phyloP scores from a whole-genome alignment of 2,797 vertebrate genomes.

The Dermochelys coriacea region DNA sequence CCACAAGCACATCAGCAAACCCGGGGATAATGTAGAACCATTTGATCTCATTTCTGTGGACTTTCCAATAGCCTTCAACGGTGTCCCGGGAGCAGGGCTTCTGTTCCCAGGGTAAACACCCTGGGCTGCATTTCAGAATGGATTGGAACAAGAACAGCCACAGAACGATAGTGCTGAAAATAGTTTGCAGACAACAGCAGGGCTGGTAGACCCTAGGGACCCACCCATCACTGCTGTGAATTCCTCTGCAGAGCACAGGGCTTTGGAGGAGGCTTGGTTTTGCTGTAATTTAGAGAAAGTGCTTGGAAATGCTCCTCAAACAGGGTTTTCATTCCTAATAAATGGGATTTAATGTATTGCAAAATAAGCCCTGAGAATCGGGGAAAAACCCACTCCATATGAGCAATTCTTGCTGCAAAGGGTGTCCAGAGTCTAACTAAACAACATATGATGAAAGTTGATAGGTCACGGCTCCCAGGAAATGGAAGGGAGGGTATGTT shows the following conservation, averaged over 20 bases:
- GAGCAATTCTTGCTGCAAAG: not conserved
- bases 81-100: not conserved
- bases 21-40: not conserved
- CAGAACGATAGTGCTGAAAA: not conserved
- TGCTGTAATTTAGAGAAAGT: not conserved
- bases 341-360: not conserved
- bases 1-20: not conserved
- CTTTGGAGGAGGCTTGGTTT: not conserved
- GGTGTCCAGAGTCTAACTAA: not conserved
- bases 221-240: not conserved
- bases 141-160: not conserved
- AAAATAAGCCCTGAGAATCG: not conserved
- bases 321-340: not conserved
- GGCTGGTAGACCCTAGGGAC: not conserved
- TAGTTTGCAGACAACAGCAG: not conserved
- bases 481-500: not conserved
- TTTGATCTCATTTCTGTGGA: not conserved
- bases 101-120: not conserved
- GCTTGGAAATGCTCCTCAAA: not conserved
- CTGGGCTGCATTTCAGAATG: not conserved
- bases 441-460: not conserved
- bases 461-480: not conserved
- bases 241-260: not conserved
- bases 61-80: not conserved
- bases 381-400: not conserved